phyloP scores from a whole-genome alignment of 2,797 vertebrate species.

The Pipistrellus pygmaeus region DNA sequence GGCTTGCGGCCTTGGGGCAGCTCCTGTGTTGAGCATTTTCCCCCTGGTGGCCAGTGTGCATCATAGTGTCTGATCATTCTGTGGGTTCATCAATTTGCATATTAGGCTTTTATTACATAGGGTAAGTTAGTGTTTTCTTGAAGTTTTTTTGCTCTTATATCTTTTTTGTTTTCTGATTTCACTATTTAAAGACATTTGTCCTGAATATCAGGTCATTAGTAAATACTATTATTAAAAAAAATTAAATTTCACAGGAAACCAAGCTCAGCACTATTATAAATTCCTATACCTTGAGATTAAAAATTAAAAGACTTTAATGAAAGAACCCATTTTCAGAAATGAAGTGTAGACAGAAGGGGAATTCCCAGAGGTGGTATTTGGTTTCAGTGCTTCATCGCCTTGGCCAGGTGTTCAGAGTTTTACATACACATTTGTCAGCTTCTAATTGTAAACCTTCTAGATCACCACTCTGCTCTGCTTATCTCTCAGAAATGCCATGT shows the following conservation, averaged over 20 bases:
- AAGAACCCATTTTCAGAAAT: background rate
- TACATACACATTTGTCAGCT: background rate
- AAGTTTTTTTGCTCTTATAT: background rate
- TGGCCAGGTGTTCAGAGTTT: background rate
- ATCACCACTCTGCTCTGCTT: background rate
- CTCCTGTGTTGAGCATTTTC: too few relatives aligned
- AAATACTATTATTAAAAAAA: background rate
- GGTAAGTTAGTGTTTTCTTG: background rate
- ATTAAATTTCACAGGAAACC: background rate
- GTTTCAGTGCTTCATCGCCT: background rate
- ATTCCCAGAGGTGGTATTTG: background rate
- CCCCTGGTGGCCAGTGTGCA: too few relatives aligned
- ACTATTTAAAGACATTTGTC: background rate
- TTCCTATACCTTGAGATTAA: background rate
- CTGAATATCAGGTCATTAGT: background rate
- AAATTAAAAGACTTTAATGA: background rate
- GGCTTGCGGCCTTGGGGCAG: too few relatives aligned
- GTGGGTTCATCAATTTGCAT: accelerated
- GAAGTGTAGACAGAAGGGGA: background rate
- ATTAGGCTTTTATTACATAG: too few relatives aligned
- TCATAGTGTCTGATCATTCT: too few relatives aligned
- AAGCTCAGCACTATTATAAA: background rate
- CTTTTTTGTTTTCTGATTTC: background rate
- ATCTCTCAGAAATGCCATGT: background rate
- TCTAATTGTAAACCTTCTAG: background rate